Evolutionary conservation across 1,140 invertebrate genomes (phyloP), one percentile per base, ranked within the genome.

Genomic region (Eueides isabella): DNA sequence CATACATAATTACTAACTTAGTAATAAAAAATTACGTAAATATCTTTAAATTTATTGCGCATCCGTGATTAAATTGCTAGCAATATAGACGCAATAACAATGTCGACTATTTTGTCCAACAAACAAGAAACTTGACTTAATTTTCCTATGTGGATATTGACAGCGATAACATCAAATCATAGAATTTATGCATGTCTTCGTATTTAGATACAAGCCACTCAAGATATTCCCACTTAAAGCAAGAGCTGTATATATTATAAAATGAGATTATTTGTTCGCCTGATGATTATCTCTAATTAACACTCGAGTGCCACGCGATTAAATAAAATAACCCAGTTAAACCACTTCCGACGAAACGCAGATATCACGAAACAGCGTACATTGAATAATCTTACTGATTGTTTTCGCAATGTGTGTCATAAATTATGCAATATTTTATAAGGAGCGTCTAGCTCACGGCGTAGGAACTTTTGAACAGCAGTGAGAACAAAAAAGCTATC

Each of bases 241-340:
- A 80, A 85, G 79, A 84, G 86, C 79, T 85, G 80, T 85, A 71
- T 72, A 72, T 85, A 85, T 87, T 89, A 83, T 75, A 82, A 61
- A 41, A 80, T 80, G 77, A 84, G 90, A 90, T 91, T 90, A 88
- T 82, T 84, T 89, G 84, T 87, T 80, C 81, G 77, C 80, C 77
- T 23, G 81, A 83, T 89, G 85, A 91, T 92, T 85, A 92, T 91
- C 90, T 82, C 80, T 83, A 87, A 91, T 86, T 87, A 88, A 85
- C 83, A 83, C 85, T 92, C 79, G 78, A 92, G 89, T 88, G 84
- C 73, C 68, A 71, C 77, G 74, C 84, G 86, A 88, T 92, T 89
- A 87, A 86, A 87, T 85, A 82, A 81, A 88, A 86, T 92, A 92
- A 89, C 87, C 90, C 84, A 92, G 87, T 91, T 90, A 85, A 86